Evolutionary conservation across 1,140 invertebrate species (phyloP).

Genomic region (Heliconius himera): DNA sequence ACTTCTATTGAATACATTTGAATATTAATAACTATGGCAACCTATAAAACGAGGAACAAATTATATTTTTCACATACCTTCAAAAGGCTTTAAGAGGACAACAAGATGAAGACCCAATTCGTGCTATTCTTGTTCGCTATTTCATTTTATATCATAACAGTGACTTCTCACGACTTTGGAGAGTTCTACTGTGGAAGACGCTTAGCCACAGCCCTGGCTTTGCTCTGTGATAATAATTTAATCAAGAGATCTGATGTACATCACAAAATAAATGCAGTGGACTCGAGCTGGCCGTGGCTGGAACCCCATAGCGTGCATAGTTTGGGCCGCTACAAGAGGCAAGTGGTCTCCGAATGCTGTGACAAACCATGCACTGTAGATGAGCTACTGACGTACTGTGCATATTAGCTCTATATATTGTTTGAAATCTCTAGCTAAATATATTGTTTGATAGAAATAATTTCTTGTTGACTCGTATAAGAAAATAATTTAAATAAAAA

Average conservation of each 20-base stretch:
- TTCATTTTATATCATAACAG: neutral
- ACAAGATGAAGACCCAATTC: constrained; percentile 6
- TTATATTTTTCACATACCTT: neutral
- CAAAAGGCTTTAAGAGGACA: neutral
- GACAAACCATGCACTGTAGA: neutral
- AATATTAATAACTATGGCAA: neutral
- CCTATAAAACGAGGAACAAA: constrained; percentile 5
- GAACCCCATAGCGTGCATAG: neutral
- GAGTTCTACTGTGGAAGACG: constrained; percentile 8
- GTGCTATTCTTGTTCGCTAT: neutral
- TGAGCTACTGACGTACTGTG: constrained; percentile 1
- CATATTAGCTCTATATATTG: neutral
- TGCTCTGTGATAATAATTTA: constrained; percentile 8
- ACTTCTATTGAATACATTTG: neutral
- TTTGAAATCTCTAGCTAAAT: no score
- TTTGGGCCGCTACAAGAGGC: constrained; percentile 5
- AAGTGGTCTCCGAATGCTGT: neutral
- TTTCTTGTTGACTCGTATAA: neutral
- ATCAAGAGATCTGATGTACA: neutral
- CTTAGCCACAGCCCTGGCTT: constrained; percentile 1
- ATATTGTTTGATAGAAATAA: neutral
- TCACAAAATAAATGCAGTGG: neutral
- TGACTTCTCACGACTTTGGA: neutral
- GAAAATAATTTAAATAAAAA: neutral
- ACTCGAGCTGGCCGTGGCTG: neutral